Base-by-base conservation (phyloP, 2,113 vertebrate species). In the Mesoclemmys tuberculata region DNA sequence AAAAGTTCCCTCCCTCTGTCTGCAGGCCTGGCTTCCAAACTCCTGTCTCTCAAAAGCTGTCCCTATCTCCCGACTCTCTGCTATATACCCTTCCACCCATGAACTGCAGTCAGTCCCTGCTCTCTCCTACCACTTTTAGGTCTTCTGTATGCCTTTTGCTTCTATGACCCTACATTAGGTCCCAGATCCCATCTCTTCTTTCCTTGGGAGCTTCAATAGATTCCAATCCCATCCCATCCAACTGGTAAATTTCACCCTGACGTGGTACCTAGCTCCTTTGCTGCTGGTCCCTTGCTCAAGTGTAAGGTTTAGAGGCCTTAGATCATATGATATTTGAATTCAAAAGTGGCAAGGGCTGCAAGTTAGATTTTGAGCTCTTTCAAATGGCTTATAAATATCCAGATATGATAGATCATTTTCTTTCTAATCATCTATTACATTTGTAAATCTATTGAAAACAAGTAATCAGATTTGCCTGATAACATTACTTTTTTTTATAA, bases 191-290 rank as follows among this genome's bases (percentile, higher is more conserved):
- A 13, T 77, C 24, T 46, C 46, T 46, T 46, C 74, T 46, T 29
- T 77, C 41, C 6, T 77, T 27, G 44, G 13, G 24, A 46, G 26
- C 1, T 16, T 54, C 0, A 0, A 41, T 6, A 87, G 38, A 7
- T 46, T 19, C 21, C 46, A 68, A 9, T 52, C 38, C 5, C 58
- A 26, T 44, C 87, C 89, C 55, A 92, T 31, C 71, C 1, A 10
- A 51, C 22, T 16, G 74, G 51, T 31, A 77, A 44, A 77, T 84
- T 95, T 82, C 5, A 19, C 8, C 14, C 24, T 56, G 49, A 78
- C 16, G 2, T 27, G 58, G 90, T 80, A 64, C 26, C 48, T 82
- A 89, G 18, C 27, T 90, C 78, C 31, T 24, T 51, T 7, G 24
- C n/a, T 80, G 24, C 54, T 87, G 75, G n/a, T 29, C 91, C 26